Base-by-base conservation (phyloP, 2,888 invertebrate genomes). In the Volucella bombylans region DNA sequence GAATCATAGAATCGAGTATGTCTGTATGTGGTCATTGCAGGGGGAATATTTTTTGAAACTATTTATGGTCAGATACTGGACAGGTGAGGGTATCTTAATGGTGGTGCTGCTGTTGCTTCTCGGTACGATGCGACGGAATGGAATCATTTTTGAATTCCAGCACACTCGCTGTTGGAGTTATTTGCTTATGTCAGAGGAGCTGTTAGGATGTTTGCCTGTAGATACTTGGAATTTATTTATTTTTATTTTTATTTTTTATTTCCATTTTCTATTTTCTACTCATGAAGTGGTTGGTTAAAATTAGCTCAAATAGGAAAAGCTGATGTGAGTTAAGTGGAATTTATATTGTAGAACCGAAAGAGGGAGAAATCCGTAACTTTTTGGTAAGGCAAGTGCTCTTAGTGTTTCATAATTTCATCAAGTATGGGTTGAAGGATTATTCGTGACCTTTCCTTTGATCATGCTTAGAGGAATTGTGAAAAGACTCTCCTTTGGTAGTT, bases 41-140 rank as follows among this genome's bases (percentile, higher is more conserved):
- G 80, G 57, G 67, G 74, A 67, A 83, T 76, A 80, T 83, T 80
- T 83, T 83, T 64, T 74, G 39, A 80, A 80, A 80, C 74, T 79
- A 83, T 79, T 79, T 79, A 79, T 67, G 83, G 74, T 80, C 80
- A 67, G 83, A 65, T 71, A 49, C 71, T 83, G 71, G 80, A 76
- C 74, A 80, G 79, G 79, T 79, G 65, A 83, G 61, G 79, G 74
- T 61, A 74, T 80, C 71, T 71, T 76, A 71, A 79, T 79, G 65
- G 11, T 61, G 65, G 10, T 65, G 54, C n/a, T 59, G 38, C 15
- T n/a, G 4, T 9, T 49, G 39, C 39, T 55, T 9, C 23, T 50
- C 4, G 14, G 49, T 38, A 43, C 38, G 61, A 52, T 50, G 61
- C 41, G 71, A 72, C 38, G 61, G 69, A 45, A 77, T 77, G 55